These are phyloP conservation scores for Panthera leo DNA, from an alignment of 2,113 vertebrate genomes.

Conservation along the genomic window DNA sequence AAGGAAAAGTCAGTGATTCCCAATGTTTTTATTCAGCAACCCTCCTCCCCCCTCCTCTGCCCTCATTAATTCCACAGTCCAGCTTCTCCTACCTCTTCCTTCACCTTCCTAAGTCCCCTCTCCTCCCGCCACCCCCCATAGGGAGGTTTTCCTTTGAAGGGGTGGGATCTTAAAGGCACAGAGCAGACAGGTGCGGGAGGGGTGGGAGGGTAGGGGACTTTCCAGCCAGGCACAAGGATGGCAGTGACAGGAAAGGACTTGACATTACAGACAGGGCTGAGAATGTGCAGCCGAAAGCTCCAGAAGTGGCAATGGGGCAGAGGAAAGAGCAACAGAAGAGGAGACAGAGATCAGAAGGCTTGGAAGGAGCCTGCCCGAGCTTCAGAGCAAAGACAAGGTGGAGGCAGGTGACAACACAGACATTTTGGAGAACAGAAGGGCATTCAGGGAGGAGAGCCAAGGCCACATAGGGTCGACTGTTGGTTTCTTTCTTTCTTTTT, in stretches of 20 bases:
- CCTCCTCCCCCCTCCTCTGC: not conserved
- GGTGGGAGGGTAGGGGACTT: fast-evolving
- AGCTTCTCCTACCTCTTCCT: not conserved
- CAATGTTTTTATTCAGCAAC: not conserved
- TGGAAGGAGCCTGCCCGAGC: not conserved
- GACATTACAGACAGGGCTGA: not conserved
- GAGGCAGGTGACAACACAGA: constrained; percentile 48
- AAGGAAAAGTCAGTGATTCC: not conserved
- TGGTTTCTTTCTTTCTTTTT: constrained; percentile 45
- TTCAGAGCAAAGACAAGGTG: not conserved
- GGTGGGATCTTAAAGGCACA: not conserved
- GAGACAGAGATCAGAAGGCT: not conserved
- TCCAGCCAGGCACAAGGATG: not conserved
- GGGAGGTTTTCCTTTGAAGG: not conserved
- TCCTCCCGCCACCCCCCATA: not conserved
- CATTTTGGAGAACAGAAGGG: constrained; percentile 66
- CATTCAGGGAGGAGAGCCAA: constrained; percentile 64
- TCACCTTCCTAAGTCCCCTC: not conserved
- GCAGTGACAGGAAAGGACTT: not conserved
- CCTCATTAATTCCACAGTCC: not conserved
- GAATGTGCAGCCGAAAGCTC: not conserved
- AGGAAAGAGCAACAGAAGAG: not conserved
- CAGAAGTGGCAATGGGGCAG: not conserved
- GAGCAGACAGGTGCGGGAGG: not conserved
- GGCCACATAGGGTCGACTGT: constrained; percentile 54